phyloP scores from a whole-genome alignment of 2,797 vertebrate species.

The Pangasius mekongensis region DNA sequence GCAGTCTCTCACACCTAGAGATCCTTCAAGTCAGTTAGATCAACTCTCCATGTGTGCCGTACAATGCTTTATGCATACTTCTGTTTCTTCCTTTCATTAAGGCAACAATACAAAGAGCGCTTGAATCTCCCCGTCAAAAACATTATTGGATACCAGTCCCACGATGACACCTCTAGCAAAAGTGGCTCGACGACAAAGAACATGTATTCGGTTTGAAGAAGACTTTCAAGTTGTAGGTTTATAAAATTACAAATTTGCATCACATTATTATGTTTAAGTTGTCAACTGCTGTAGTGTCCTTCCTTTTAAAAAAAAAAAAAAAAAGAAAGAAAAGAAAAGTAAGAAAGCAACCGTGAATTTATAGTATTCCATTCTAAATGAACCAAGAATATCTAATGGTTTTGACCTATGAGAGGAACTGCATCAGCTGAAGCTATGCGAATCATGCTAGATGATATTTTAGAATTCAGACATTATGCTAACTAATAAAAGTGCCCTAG shows the following conservation, averaged over 20 bases:
- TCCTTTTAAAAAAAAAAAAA: conserved; percentile 70
- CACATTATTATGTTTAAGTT: conserved; percentile 75
- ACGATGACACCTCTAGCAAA: conserved; percentile 87
- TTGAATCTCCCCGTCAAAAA: conserved; percentile 78
- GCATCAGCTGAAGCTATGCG: conserved; percentile 54
- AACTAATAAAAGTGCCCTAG: conserved; percentile 65
- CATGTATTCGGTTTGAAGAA: conserved; percentile 82
- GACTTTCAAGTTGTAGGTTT: conserved; percentile 76
- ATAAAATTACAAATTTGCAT: conserved; percentile 77
- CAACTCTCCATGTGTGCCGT: background rate
- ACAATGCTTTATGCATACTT: background rate
- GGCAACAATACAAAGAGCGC: conserved; percentile 82
- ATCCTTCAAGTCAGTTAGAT: too few relatives aligned
- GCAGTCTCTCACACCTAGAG: background rate
- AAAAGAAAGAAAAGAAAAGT: conserved; percentile 50
- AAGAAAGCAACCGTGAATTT: conserved; percentile 64
- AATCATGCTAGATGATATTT: conserved; percentile 65
- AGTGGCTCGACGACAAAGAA: conserved; percentile 87
- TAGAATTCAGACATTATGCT: conserved; percentile 67
- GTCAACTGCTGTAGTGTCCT: conserved; percentile 80
- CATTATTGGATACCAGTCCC: conserved; percentile 83
- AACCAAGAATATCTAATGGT: conserved; percentile 44
- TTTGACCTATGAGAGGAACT: conserved; percentile 43
- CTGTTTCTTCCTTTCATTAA: conserved; percentile 53
- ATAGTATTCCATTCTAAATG: conserved; percentile 57